Base-by-base conservation (phyloP, 2,888 invertebrate species). In the Hypomecis punctinalis region DNA sequence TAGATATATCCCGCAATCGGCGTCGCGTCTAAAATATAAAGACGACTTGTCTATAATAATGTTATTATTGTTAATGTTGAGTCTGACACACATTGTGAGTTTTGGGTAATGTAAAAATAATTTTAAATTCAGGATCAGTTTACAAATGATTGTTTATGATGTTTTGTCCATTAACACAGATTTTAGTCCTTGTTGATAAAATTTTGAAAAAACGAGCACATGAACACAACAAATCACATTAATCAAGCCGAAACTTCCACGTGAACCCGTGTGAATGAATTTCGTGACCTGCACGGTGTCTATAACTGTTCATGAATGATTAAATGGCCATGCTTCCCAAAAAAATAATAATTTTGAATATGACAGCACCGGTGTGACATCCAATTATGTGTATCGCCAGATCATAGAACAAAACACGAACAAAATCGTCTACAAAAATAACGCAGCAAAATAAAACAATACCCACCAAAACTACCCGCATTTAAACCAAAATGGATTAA, bases 41-140 rank as follows among this genome's bases (percentile, higher is more conserved):
- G n/a, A n/a, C n/a, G n/a, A n/a, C n/a, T n/a, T n/a, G n/a, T n/a
- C n/a, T n/a, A n/a, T n/a, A n/a, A n/a, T n/a, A n/a, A n/a, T n/a
- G n/a, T n/a, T n/a, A n/a, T n/a, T n/a, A n/a, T n/a, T n/a, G n/a
- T n/a, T n/a, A n/a, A n/a, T n/a, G n/a, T n/a, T n/a, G n/a, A n/a
- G n/a, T n/a, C n/a, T 13, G 39, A 40, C 13, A 9, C 9, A 52
- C n/a, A 39, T 40, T 33, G 40, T 42, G 4, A 11, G 1, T 40
- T 40, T 42, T 33, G 23, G 39, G 40, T 23, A 35, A 42, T 13
- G 37, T 37, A 42, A 48, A 61, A 37, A 43, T 48, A 48, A 5
- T 47, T 35, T 39, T 47, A 36, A 10, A 49, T 37, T 54, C 23
- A 61, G 88, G 90, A 90, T 90, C 91, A 90, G 90, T 88, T 89